Conservation (phyloP, 2,888 invertebrate genomes). For the Scrobipalpa atriplicella region DNA sequence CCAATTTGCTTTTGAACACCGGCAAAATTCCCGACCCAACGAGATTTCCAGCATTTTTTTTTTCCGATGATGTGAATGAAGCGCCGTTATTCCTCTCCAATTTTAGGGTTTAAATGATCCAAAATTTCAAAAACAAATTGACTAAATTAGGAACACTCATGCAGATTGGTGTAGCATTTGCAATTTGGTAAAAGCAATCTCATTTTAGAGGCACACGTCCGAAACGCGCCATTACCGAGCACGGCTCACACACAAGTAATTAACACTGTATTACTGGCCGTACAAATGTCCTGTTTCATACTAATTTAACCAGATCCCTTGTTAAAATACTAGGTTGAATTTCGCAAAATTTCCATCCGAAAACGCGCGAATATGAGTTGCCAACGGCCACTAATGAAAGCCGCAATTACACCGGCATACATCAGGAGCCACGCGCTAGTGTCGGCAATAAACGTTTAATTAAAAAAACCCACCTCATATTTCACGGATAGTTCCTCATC, state of each 20-base stretch:
- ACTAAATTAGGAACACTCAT: constrained; percentile 24
- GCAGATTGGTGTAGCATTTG: constrained; percentile 17
- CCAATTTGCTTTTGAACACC: constrained; percentile 40
- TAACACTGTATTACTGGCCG: constrained; percentile 22
- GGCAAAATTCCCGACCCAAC: constrained; percentile 28
- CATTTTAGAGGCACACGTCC: constrained; percentile 13
- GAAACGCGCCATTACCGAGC: constrained; percentile 6
- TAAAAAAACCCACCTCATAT: constrained; percentile 52
- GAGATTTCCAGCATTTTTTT: constrained; percentile 11
- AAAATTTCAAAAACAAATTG: constrained; percentile 11
- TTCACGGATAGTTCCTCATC: constrained; percentile 60
- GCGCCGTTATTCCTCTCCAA: background rate
- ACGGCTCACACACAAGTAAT: constrained; percentile 16
- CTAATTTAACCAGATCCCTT: constrained; percentile 24
- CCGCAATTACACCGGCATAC: constrained; percentile 54
- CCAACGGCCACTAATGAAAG: constrained; percentile 57
- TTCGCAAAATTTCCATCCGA: constrained; percentile 40
- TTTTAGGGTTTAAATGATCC: too few relatives aligned
- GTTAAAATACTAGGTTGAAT: constrained; percentile 39
- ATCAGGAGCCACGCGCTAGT: constrained; percentile 41
- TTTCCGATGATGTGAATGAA: background rate
- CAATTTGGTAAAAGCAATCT: constrained; percentile 18
- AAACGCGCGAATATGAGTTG: constrained; percentile 55
- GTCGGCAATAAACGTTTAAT: constrained; percentile 54
- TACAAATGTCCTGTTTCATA: constrained; percentile 27